Conservation (phyloP, 2,888 invertebrate species). For the Hymenopus coronatus region DNA sequence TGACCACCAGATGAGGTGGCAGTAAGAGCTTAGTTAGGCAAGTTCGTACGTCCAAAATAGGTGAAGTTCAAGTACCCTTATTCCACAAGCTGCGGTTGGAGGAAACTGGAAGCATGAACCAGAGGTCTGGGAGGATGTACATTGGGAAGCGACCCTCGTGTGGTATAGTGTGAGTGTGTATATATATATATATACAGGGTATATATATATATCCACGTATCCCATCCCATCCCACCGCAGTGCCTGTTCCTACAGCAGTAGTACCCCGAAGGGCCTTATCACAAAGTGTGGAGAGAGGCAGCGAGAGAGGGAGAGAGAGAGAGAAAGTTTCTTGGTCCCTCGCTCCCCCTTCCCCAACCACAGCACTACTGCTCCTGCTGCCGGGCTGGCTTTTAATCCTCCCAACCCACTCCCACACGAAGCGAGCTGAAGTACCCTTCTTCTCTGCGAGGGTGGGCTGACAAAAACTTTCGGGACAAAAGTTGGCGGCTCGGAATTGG, state of each 20-base stretch:
- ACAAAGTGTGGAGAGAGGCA: conserved; percentile 11
- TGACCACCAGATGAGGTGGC: too few relatives aligned
- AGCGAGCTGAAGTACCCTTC: conserved; percentile 5
- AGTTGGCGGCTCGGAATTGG: conserved; percentile 3
- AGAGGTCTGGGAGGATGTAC: not conserved
- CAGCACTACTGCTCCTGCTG: not conserved
- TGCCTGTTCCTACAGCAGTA: not conserved
- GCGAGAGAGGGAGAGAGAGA: conserved; percentile 4
- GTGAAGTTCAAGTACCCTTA: not conserved
- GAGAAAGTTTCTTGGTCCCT: conserved; percentile 15
- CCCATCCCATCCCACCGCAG: not conserved
- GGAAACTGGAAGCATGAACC: not conserved
- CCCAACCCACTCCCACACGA: not conserved
- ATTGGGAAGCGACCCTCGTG: not conserved
- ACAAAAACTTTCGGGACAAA: conserved; percentile 19
- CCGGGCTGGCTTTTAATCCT: conserved; percentile 14
- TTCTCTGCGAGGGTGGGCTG: not conserved
- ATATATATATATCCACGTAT: not conserved
- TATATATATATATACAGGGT: not conserved
- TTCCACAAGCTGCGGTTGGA: not conserved
- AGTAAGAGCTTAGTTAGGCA: too few relatives aligned
- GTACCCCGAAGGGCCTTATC: conserved; percentile 22
- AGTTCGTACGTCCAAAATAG: not conserved
- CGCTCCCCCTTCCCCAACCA: not conserved
- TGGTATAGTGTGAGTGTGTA: not conserved